These are phyloP conservation scores for Tetragonisca angustula DNA, from an alignment of 2,888 invertebrate genomes.

Conservation along the genomic window DNA sequence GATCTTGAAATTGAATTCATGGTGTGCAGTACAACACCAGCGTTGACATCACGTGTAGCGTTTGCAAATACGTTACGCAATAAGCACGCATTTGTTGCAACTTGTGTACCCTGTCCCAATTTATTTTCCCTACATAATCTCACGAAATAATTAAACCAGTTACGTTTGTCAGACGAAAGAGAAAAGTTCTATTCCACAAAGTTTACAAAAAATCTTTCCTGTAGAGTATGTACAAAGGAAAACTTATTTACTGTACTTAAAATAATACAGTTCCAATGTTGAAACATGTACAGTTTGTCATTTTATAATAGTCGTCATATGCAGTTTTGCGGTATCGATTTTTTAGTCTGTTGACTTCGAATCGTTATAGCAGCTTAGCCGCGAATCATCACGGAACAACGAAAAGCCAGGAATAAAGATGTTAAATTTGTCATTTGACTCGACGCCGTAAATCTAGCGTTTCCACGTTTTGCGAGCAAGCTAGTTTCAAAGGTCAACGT, in stretches of 20 bases:
- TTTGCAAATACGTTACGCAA: background rate
- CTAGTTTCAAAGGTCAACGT: slow-evolving; percentile 58
- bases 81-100: no score
- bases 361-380: background rate
- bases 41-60: no score
- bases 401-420: no score
- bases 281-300: background rate
- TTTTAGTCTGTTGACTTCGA: background rate
- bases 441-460: background rate
- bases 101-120: no score
- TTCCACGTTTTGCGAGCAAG: background rate
- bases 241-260: background rate
- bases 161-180: no score
- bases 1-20: slow-evolving; percentile 15
- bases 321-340: background rate
- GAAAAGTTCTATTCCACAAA: no score
- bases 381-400: background rate
- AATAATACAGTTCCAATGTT: background rate
- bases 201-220: background rate
- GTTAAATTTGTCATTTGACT: background rate
- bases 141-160: no score
- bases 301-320: background rate
- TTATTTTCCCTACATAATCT: no score
- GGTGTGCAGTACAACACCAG: background rate
- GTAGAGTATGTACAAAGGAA: background rate